A percentile compares a stretch with the other conserved stretches of the same genome.
These are phyloP conservation scores for Bufotes viridis DNA, from an alignment of 2,797 vertebrate species.

Conservation along the genomic window DNA sequence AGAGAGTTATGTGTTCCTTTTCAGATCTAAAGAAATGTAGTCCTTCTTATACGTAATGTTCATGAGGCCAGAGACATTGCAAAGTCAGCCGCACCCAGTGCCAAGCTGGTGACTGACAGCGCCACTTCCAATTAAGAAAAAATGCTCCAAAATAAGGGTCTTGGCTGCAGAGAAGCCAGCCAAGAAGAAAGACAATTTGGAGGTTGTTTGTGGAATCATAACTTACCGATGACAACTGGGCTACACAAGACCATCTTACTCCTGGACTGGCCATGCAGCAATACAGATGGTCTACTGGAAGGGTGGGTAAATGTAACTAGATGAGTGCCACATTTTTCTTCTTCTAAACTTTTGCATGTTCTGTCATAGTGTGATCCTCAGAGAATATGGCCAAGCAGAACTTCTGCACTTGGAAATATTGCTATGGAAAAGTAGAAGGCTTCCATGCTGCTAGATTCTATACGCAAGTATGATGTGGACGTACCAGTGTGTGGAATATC, in stretches of 20 bases:
- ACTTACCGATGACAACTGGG: background rate
- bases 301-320: too few species aligned
- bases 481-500: background rate
- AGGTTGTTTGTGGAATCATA: background rate
- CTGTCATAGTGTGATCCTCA: background rate
- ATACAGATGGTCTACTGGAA: background rate
- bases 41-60: background rate
- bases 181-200: background rate
- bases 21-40: constrained; percentile 20
- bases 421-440: too few species aligned
- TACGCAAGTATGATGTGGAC: background rate
- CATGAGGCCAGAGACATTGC: background rate
- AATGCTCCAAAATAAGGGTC: background rate
- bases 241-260: background rate
- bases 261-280: background rate
- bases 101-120: background rate
- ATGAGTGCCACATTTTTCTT: background rate
- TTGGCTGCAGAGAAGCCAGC: background rate
- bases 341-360: background rate
- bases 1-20: constrained; percentile 7
- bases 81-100: background rate
- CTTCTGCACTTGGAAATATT: background rate
- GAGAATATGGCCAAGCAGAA: background rate
- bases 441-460: too few species aligned
- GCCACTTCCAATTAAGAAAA: background rate